These are phyloP conservation scores for Sanderia malayensis DNA, from an alignment of 30 jellyfish, hydroid and myxozoan genomes.

Conservation along the genomic window DNA sequence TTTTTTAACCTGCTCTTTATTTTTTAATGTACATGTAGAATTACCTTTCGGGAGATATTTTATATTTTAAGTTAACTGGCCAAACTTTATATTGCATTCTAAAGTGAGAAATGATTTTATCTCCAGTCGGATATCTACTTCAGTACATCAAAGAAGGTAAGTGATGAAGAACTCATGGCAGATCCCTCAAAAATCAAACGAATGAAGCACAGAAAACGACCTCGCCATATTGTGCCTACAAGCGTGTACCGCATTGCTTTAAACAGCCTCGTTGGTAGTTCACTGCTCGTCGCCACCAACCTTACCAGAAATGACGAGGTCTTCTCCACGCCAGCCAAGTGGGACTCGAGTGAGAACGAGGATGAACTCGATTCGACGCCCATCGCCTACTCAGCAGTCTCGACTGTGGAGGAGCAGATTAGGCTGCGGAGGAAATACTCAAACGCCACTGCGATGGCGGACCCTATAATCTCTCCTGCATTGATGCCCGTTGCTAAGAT, in stretches of 20 bases:
- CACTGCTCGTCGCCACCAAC: constrained; percentile 47
- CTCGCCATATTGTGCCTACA: constrained; percentile 36
- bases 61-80: too few relatives aligned
- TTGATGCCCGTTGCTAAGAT: constrained; percentile 35
- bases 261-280: constrained; percentile 65
- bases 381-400: constrained; percentile 4
- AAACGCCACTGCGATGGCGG: constrained; percentile 69
- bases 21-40: too few relatives aligned
- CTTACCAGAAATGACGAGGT: constrained; percentile 34
- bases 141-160: constrained; percentile 38
- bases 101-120: too few relatives aligned
- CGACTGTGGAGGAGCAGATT: constrained; percentile 48
- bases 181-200: constrained; percentile 27
- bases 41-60: too few relatives aligned
- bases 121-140: constrained; percentile 75
- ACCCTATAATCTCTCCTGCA: constrained; percentile 61
- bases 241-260: constrained; percentile 46
- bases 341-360: constrained; percentile 37
- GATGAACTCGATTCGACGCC: constrained; percentile 51
- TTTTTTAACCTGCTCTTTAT: too few relatives aligned
- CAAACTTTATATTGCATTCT: too few relatives aligned
- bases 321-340: constrained; percentile 39
- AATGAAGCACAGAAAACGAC: constrained; percentile 23
- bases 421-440: constrained; percentile 65
- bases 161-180: constrained; percentile 19